Percentiles rank a stretch among this genome's conserved stretches.
These are phyloP conservation scores for Corapipo altera DNA, from an alignment of 2,113 vertebrate genomes.

Conservation along the genomic window DNA sequence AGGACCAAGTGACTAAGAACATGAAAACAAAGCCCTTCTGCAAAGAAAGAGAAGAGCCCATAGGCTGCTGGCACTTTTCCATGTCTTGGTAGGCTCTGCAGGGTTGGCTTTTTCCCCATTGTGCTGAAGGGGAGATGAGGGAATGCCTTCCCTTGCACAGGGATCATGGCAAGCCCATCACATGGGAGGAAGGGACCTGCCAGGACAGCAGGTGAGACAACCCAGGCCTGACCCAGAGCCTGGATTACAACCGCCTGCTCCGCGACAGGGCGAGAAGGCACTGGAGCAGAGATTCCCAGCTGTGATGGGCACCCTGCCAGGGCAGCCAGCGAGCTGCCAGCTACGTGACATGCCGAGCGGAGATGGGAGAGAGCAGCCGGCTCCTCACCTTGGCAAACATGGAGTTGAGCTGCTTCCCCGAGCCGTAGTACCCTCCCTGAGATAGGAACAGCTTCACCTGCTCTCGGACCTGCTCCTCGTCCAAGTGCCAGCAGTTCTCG, in stretches of 20 bases:
- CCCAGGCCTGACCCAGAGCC: constrained; percentile 39
- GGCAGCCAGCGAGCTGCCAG: background rate
- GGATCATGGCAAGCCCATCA: rapidly evolving
- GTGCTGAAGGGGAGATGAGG: background rate
- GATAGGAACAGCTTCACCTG: constrained; percentile 98
- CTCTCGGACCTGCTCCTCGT: constrained; percentile 96
- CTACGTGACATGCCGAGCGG: background rate
- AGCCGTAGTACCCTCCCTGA: constrained; percentile 97
- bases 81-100: background rate
- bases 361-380: background rate
- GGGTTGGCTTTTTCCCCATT: background rate
- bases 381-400: constrained; percentile 97
- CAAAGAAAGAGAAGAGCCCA: background rate
- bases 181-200: background rate
- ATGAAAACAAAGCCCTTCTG: background rate
- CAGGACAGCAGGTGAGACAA: background rate
- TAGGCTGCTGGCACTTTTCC: background rate
- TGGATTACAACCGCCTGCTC: background rate
- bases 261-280: background rate
- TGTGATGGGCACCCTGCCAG: constrained; percentile 28
- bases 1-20: background rate
- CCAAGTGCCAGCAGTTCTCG: constrained; percentile 99
- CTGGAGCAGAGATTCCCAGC: constrained; percentile 57
- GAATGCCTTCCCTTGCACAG: background rate
- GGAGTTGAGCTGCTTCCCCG: constrained; percentile 98